Conservation (phyloP, 2,113 vertebrate genomes). For the Dicerorhinus sumatrensis region DNA sequence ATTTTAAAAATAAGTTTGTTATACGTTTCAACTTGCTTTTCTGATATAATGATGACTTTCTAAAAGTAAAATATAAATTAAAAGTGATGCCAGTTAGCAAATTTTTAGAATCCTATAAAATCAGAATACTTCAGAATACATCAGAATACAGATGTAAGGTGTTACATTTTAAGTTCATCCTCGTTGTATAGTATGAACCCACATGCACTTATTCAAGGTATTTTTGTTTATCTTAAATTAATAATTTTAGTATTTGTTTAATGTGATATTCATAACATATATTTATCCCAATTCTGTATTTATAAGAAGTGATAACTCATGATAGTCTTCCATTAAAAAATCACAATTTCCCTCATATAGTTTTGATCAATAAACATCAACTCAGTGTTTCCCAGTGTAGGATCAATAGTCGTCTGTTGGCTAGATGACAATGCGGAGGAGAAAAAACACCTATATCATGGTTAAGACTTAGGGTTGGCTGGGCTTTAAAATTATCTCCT, state of each 20-base stretch:
- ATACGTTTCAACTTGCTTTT: constrained; percentile 13
- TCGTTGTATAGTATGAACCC: neutral
- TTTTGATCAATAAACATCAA: constrained; percentile 73
- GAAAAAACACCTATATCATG: constrained; percentile 10
- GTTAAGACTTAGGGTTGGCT: constrained; percentile 49
- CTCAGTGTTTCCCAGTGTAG: constrained; percentile 73
- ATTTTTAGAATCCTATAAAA: constrained; percentile 47
- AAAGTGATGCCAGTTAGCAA: neutral
- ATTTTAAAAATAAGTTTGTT: constrained; percentile 32
- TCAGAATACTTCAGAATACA: neutral
- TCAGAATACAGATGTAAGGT: neutral
- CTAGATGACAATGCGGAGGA: constrained; percentile 57
- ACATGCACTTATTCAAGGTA: neutral
- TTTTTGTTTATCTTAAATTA: constrained; percentile 1
- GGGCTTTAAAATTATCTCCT: constrained; percentile 53
- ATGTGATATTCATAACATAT: neutral
- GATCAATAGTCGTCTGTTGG: constrained; percentile 61
- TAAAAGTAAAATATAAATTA: constrained; percentile 43
- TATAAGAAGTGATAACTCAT: constrained; percentile 41
- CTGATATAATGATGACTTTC: constrained; percentile 22
- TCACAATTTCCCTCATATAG: constrained; percentile 52
- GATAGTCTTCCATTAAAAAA: constrained; percentile 65
- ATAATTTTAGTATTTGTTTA: constrained; percentile 39
- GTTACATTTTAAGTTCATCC: neutral
- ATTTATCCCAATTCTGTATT: neutral